Base-by-base conservation (phyloP, 2,113 vertebrate genomes). In the Hippocampus comes region DNA sequence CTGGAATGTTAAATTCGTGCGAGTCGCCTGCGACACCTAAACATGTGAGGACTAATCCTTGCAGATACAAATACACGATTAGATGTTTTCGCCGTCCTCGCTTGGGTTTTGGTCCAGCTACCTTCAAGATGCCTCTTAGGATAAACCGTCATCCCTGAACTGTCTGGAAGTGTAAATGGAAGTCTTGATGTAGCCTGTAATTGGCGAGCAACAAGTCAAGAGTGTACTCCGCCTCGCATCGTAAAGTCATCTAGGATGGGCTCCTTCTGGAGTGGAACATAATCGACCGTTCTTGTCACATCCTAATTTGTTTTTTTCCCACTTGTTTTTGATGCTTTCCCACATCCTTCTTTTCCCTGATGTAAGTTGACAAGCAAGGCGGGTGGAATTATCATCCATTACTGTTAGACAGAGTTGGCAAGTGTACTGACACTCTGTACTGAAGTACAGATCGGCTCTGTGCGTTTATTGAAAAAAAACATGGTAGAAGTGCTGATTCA, bases 1-100 rank as follows among this genome's bases (percentile, higher is more conserved):
- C 71, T 79, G 88, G 82, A 88, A 89, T 87, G 83, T 38, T 73
- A 77, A 78, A 81, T 78, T 78, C 57, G 71, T 23, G 25, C 43
- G 38, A 67, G 71, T 65, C 30, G 56, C 23, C 73, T 71, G 49
- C 5, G 63, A 70, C 81, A 71, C 12, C 18, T 61, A 27, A 71
- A 81, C 70, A 77, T 73, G 68, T 64, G 57, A 51, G 67, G 41
- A 73, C 68, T 57, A 67, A 68, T 71, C 46, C 5, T 1, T 0
- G 43, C 65, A 67, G 68, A 17, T 60, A 60, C 25, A 60, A 30
- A 30, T 34, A 30, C 5, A 66, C 41, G 6, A 38, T 38, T 38
- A 38, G 34, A 38, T 38, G 34, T 38, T 38, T 38, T 38, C 34
- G 2, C 5, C 34, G 1, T 34, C 4, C 30, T 34, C 4, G 30